Conservation (phyloP, 2,888 invertebrate genomes). For the Gymnosoma rotundatum region DNA sequence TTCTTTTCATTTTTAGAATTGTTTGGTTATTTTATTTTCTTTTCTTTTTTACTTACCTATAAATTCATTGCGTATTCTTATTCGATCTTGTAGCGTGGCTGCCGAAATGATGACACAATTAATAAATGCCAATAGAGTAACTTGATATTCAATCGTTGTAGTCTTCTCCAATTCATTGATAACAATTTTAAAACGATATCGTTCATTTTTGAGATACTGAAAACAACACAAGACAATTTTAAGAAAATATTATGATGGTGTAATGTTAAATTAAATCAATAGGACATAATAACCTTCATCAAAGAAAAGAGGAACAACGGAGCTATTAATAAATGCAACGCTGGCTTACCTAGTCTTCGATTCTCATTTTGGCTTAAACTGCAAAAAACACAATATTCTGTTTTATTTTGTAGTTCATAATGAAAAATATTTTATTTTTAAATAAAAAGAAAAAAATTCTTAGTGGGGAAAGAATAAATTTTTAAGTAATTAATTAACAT, state of each 20-base stretch:
- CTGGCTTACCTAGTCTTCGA: too few species aligned
- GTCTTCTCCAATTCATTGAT: conserved; percentile 94
- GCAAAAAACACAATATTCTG: too few species aligned
- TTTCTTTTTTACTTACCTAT: conserved; percentile 87
- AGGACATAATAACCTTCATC: too few species aligned
- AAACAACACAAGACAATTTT: conserved; percentile 15
- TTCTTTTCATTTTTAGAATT: too few species aligned
- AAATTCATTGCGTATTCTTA: conserved; percentile 95
- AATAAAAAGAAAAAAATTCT: too few species aligned
- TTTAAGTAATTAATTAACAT: too few species aligned
- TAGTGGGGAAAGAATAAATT: too few species aligned
- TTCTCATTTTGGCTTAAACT: too few species aligned
- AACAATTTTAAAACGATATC: conserved; percentile 94
- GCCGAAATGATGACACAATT: conserved; percentile 98
- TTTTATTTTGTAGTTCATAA: too few species aligned
- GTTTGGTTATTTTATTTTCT: too few species aligned
- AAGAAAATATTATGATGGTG: neutral
- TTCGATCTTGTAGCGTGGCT: conserved; percentile 92
- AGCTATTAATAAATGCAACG: neutral
- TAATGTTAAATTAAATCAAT: neutral
- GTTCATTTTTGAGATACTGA: conserved; percentile 92
- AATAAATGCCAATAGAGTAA: conserved; percentile 95
- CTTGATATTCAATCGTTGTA: conserved; percentile 91
- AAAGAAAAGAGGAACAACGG: too few species aligned
- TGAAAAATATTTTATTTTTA: too few species aligned